Conservation (phyloP, 92 coral and sea anemone genomes). For the Anthopleura xanthogrammica region DNA sequence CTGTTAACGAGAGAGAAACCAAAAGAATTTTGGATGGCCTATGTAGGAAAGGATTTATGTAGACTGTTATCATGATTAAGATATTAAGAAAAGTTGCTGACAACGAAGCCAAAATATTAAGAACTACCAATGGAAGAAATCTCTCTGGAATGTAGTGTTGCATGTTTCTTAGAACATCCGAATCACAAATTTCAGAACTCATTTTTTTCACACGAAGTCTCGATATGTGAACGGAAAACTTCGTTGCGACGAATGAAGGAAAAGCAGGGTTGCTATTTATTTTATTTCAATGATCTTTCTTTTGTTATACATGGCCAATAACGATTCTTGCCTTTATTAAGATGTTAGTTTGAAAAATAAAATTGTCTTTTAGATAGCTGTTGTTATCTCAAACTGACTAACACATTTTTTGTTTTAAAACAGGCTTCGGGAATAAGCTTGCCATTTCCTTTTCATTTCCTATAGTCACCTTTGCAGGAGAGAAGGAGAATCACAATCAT, state of each 20-base stretch:
- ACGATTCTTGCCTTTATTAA: no score
- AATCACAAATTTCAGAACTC: neutral
- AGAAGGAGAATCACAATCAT: no score
- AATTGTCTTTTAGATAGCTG: no score
- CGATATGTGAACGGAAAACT: neutral
- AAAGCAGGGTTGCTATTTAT: neutral
- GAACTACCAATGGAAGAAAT: neutral
- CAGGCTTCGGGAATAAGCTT: no score
- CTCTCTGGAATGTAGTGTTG: neutral
- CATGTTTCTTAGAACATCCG: neutral
- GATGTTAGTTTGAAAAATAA: no score
- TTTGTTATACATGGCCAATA: no score
- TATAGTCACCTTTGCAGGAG: no score
- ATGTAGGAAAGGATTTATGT: slow-evolving; percentile 18
- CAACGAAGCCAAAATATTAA: slow-evolving; percentile 23
- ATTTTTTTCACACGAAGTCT: neutral
- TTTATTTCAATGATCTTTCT: no score
- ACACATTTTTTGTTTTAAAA: no score
- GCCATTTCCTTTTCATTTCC: no score
- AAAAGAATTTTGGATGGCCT: slow-evolving; percentile 32
- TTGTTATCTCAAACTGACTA: no score
- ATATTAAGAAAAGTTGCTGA: slow-evolving; percentile 28
- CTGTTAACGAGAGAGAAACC: slow-evolving; percentile 37
- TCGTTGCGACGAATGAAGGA: neutral
- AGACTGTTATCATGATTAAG: slow-evolving; percentile 30